Base-by-base conservation (phyloP, 2,797 vertebrate species). In the Xenentodon cancila region DNA sequence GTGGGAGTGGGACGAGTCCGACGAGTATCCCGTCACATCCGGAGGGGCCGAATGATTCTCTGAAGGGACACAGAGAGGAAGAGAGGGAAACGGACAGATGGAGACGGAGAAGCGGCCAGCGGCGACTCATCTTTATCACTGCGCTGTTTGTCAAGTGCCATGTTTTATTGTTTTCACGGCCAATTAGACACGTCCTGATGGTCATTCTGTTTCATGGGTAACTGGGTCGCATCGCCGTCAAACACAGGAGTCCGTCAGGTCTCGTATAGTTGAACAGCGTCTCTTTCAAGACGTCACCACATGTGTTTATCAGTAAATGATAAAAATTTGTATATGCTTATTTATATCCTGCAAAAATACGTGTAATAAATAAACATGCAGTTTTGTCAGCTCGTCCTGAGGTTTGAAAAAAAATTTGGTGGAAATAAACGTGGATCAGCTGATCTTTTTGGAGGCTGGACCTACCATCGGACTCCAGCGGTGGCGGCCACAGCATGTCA, bases 1-100 rank as follows among this genome's bases (percentile, higher is more conserved):
- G 81, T 85, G 91, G 47, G 88, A 85, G 92, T 96, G 95, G 46
- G 96, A 93, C 71, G 96, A 95, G 79, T 98, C 97, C 51, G 96
- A 97, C 77, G 97, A 97, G 94, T 99, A 98, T 50, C 97, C 97
- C 75, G 96, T 98, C 93, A 99, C 96, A 16, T 98, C 97, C 72
- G 97, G 97, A 82, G 97, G 97, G 71, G 96, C 94, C 52, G 96
- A 97, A 93, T 98, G 97, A 71, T 98, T 97, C 93, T 98, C 97
- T 98, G 79, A 2, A 7, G 49, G 64, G 62, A 30, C 64, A 56
- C 0, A n/a, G 44, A 44, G 52, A 43, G n/a, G 47, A 30, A 49
- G 48, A 32, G 0, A 37, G 54, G 25, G 54, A 58, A 2, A 48
- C 11, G n/a, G 44, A 37, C 46, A 58, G 66, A 68, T 17, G 58